Evolutionary conservation across 2,888 invertebrate species (phyloP).

Genomic region (Agrochola macilenta): DNA sequence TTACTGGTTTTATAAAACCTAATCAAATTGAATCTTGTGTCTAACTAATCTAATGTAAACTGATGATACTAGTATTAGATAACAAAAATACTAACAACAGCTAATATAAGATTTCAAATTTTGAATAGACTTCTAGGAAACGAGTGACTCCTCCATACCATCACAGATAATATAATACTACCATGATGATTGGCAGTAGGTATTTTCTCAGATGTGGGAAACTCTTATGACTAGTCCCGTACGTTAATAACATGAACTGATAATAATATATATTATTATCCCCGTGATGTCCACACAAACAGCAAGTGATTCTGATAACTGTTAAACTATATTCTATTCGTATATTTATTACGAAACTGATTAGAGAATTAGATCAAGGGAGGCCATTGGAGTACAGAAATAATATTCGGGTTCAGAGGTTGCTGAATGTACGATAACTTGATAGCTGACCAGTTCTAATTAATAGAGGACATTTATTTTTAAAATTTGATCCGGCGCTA

Average conservation of each 20-base stretch:
- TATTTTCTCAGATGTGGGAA: background rate
- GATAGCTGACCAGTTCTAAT: background rate
- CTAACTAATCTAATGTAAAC: background rate
- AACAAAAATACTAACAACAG: background rate
- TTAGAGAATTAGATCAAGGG: constrained; percentile 31
- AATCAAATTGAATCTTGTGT: background rate
- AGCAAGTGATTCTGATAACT: constrained; percentile 19
- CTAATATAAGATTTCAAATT: background rate
- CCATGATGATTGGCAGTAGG: background rate
- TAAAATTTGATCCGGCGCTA: background rate
- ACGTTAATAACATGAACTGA: background rate
- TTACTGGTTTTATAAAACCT: background rate
- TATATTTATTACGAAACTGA: constrained; percentile 21
- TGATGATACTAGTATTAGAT: background rate
- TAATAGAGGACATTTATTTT: background rate
- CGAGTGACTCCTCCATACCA: background rate
- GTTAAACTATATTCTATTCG: constrained; percentile 7
- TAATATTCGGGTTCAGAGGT: constrained; percentile 35
- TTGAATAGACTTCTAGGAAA: background rate
- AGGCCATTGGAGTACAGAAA: constrained; percentile 12
- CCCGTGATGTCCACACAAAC: constrained; percentile 7
- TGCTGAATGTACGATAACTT: constrained; percentile 9
- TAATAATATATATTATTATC: background rate
- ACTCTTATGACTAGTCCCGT: background rate
- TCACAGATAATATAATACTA: background rate